These are phyloP conservation scores for Paramacrobiotus metropolitanus DNA, from an alignment of 1,140 invertebrate species.

Conservation along the genomic window DNA sequence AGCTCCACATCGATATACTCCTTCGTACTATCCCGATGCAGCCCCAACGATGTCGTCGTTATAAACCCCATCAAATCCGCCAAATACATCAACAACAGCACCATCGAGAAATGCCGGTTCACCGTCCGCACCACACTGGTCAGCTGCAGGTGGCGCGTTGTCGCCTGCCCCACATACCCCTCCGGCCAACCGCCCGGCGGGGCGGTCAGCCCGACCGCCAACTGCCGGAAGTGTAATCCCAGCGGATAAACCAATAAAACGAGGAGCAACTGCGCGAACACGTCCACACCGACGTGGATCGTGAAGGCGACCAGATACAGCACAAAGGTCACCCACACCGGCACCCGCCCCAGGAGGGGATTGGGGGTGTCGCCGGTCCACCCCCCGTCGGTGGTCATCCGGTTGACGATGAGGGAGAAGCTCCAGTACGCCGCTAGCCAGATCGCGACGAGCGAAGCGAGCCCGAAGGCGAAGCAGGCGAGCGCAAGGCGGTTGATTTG, in stretches of 20 bases:
- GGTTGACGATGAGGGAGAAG: neutral
- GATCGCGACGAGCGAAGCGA: neutral
- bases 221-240: neutral
- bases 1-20: neutral
- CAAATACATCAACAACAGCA: neutral
- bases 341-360: neutral
- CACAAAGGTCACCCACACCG: neutral
- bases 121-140: neutral
- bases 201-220: neutral
- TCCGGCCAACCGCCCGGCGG: neutral
- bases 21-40: neutral
- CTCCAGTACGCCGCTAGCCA: neutral
- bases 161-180: neutral
- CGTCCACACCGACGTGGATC: neutral
- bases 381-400: neutral
- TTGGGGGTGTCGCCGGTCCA: neutral
- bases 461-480: neutral
- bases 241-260: neutral
- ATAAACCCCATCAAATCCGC: neutral
- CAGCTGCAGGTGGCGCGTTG: neutral
- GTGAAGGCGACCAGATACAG: neutral
- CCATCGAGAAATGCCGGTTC: neutral
- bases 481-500: neutral
- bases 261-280: neutral
- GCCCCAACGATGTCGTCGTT: neutral